These are phyloP conservation scores for Chionomys nivalis DNA, from an alignment of 2,113 vertebrate species.

Conservation along the genomic window DNA sequence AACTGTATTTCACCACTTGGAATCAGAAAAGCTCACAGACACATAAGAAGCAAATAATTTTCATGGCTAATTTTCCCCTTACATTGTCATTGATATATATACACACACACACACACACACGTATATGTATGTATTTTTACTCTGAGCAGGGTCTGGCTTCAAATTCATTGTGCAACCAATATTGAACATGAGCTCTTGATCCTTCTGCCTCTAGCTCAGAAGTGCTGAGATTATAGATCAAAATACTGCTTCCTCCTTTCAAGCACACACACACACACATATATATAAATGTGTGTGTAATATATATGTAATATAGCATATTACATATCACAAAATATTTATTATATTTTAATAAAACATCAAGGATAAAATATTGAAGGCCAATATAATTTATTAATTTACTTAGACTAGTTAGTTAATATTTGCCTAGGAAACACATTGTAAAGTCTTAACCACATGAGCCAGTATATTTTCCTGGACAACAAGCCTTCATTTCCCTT, in stretches of 20 bases:
- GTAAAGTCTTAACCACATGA: neutral
- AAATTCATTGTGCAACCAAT: neutral
- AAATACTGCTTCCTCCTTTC: neutral
- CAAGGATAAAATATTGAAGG: neutral
- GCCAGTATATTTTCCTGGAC: neutral
- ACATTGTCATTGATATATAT: neutral
- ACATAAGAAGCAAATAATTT: neutral
- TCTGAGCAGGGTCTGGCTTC: neutral
- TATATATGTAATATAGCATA: neutral
- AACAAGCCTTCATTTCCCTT: neutral
- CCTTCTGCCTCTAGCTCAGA: neutral
- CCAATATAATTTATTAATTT: conserved; percentile 5
- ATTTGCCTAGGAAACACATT: neutral
- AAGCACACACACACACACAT: neutral
- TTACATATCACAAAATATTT: neutral
- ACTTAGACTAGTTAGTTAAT: neutral
- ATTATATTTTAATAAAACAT: conserved; percentile 4
- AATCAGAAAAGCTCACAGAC: neutral
- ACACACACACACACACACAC: too few relatives aligned
- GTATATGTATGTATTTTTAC: neutral
- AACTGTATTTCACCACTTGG: neutral
- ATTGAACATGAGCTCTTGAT: neutral
- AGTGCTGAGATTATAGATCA: neutral
- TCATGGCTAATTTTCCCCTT: neutral
- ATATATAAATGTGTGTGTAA: neutral